These are phyloP conservation scores for Andrena chrysosceles DNA, from an alignment of 2,888 invertebrate genomes.

Conservation along the genomic window DNA sequence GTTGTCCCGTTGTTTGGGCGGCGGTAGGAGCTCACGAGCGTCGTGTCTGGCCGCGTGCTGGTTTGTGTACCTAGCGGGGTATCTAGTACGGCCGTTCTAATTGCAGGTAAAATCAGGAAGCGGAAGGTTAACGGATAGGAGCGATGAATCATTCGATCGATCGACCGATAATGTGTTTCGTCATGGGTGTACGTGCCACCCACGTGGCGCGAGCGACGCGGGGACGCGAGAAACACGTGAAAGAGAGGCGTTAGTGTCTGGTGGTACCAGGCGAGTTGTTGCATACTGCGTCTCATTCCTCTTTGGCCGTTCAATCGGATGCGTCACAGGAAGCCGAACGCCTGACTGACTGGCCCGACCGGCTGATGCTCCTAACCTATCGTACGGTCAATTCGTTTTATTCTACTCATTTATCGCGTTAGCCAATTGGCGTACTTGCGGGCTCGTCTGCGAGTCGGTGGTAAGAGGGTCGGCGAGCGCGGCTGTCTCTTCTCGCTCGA, in stretches of 20 bases:
- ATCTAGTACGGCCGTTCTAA: conserved; percentile 47
- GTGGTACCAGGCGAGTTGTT: conserved; percentile 73
- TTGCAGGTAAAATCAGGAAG: conserved; percentile 59
- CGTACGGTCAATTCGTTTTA: conserved; percentile 73
- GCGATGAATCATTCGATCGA: conserved; percentile 59
- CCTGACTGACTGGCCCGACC: conserved; percentile 59
- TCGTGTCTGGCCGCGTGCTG: conserved; percentile 11
- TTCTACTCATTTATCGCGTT: conserved; percentile 74
- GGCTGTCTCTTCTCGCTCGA: neutral
- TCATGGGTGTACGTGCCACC: conserved; percentile 49
- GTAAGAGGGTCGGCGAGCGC: conserved; percentile 27
- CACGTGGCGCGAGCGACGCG: conserved; percentile 39
- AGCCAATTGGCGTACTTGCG: conserved; percentile 71
- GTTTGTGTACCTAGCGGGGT: conserved; percentile 30
- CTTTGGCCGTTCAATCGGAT: conserved; percentile 68
- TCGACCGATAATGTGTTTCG: conserved; percentile 58
- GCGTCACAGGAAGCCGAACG: conserved; percentile 74
- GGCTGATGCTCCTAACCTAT: conserved; percentile 70
- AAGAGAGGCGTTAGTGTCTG: conserved; percentile 73
- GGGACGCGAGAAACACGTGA: conserved; percentile 57
- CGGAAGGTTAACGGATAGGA: conserved; percentile 50
- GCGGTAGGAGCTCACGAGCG: conserved; percentile 1
- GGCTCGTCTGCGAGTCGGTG: conserved; percentile 30
- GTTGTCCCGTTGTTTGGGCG: neutral
- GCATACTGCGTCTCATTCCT: conserved; percentile 71